Evolutionary conservation across 92 coral and sea anemone species (phyloP).

Genomic region (Zoanthus sociatus): DNA sequence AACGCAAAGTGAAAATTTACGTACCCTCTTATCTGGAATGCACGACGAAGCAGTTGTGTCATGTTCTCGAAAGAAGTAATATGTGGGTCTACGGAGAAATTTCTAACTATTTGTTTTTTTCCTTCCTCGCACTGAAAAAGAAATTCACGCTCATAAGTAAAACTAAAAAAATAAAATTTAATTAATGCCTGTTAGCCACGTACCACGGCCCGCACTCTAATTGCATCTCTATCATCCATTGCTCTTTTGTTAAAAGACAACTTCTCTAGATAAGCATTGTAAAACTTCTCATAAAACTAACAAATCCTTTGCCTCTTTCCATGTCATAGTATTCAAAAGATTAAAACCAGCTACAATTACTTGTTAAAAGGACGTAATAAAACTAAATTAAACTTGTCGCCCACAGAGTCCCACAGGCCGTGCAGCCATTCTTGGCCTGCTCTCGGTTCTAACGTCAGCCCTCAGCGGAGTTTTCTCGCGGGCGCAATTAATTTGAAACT

Average conservation of each 20-base stretch:
- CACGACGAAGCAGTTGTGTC: conserved; percentile 81
- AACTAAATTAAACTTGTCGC: background rate
- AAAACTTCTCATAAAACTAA: background rate
- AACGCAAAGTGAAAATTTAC: background rate
- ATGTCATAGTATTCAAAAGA: background rate
- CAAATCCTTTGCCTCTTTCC: background rate
- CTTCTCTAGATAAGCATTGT: background rate
- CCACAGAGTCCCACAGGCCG: background rate
- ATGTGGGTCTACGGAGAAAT: conserved; percentile 95
- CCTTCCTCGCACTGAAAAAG: conserved; percentile 31
- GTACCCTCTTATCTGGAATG: conserved; percentile 89
- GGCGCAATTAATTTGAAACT: background rate
- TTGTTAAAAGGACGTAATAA: background rate
- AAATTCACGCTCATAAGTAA: background rate
- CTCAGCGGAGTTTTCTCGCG: conserved; percentile 30
- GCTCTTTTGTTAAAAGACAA: conserved; percentile 25
- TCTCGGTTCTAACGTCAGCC: conserved; percentile 12
- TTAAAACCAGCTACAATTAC: background rate
- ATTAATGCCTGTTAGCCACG: conserved; percentile 40
- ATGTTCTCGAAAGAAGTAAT: conserved; percentile 91
- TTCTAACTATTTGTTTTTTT: conserved; percentile 66
- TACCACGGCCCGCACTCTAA: conserved; percentile 92
- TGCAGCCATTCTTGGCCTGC: conserved; percentile 10
- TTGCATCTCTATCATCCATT: conserved; percentile 88
- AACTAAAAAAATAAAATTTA: background rate